Base-by-base conservation (phyloP, 2,113 vertebrate genomes). In the Arvicanthis niloticus region DNA sequence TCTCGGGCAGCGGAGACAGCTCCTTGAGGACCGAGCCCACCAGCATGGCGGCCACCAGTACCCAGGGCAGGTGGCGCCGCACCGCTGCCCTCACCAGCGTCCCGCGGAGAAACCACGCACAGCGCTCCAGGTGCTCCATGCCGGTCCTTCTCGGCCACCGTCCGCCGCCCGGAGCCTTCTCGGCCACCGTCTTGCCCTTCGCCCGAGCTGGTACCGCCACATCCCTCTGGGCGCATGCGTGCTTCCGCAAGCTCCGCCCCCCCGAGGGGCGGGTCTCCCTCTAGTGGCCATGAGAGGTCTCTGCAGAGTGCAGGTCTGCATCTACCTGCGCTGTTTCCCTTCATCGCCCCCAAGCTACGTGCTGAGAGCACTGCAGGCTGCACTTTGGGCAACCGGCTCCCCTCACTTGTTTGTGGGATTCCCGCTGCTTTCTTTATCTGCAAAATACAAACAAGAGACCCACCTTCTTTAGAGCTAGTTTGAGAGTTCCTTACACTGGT, bases 11-110 rank as follows among this genome's bases (percentile, higher is more conserved):
- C 56, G 99, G 97, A 15, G 99, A 97, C 60, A 98, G 67, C 48
- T 98, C 98, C 96, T 99, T 99, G 40, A 99, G 77, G 0, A 98
- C 0, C 0, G 99, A 99, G 0, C 99, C 99, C 67, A 94, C 94
- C 15, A 98, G 3, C 24, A 98, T 98, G 72, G 99, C 91, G 1
- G 97, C 24, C 56, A 98, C 7, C 92, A 99, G 99, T 0, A 97
- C 56, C 98, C 97, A 98, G 0, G 98, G 98, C 67, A 99, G 96
- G 88, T 98, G 89, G 2, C 94, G 95, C 8, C 99, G 97, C 58
- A 98, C 91, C 0, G 92, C 77, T 7, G 77, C 96, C 78, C 60
- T 92, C 89, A 94, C 97, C 84, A 98, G 95, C 15, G 75, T 96
- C 6, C 95, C 82, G 12, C 97, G 68, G 12, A 98, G 53, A 75